Percentiles rank a stretch among this genome's conserved stretches.
phyloP scores from a whole-genome alignment of 2,113 vertebrate species.

The Oryzias celebensis region DNA sequence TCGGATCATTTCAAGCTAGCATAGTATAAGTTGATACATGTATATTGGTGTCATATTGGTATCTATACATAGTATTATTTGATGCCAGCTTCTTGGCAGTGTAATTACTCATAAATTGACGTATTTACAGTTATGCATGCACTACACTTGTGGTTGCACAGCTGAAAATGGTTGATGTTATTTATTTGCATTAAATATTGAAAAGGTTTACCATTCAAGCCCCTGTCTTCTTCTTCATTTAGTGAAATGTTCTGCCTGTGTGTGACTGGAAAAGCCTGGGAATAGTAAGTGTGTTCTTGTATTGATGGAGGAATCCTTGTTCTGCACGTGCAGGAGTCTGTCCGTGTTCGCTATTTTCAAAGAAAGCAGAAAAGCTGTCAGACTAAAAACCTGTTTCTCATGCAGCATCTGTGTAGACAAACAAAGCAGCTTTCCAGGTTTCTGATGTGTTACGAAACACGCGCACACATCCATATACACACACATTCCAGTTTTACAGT shows the following conservation, averaged over 20 bases:
- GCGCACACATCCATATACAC: constrained; percentile 1
- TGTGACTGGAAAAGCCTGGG: constrained; percentile 23
- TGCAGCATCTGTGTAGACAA: constrained; percentile 31
- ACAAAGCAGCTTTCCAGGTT: constrained; percentile 17
- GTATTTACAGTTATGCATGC: too few relatives aligned
- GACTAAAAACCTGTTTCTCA: constrained; percentile 23
- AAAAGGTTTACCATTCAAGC: too few relatives aligned
- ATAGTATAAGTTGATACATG: too few relatives aligned
- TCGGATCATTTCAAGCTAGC: too few relatives aligned
- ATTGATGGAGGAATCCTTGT: constrained; percentile 10
- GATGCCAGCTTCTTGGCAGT: too few relatives aligned
- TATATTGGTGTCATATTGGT: too few relatives aligned
- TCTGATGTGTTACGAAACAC: constrained; percentile 15
- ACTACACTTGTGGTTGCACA: too few relatives aligned
- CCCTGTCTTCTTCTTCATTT: constrained; percentile 15
- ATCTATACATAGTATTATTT: too few relatives aligned
- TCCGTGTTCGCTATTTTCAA: constrained; percentile 21
- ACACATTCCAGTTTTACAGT: constrained; percentile 9
- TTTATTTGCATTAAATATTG: too few relatives aligned
- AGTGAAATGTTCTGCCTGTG: neutral
- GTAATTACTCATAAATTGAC: too few relatives aligned
- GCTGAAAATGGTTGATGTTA: too few relatives aligned
- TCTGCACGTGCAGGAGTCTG: constrained; percentile 30
- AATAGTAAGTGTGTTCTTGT: constrained; percentile 46
- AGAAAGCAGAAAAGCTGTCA: constrained; percentile 38